These are phyloP conservation scores for Sarcophaga carnaria DNA, from an alignment of 2,888 invertebrate species.

Conservation along the genomic window DNA sequence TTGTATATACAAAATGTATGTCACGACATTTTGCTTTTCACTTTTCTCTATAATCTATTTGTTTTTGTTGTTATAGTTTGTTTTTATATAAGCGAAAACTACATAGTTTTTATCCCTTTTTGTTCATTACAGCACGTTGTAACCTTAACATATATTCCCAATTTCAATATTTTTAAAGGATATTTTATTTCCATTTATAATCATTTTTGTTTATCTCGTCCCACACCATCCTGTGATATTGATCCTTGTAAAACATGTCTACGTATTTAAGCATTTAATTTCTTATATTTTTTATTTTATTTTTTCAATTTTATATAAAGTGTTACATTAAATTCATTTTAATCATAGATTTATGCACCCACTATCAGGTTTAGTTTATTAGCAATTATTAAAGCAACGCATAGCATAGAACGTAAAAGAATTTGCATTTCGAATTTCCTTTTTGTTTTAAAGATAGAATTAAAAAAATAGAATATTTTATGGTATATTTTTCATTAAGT, in stretches of 20 bases:
- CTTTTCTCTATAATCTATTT: constrained; percentile 12
- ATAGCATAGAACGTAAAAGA: no score
- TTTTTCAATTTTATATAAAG: background rate
- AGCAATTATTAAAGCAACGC: no score
- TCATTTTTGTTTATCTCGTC: background rate
- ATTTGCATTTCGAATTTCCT: no score
- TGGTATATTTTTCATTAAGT: no score
- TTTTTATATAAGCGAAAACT: background rate
- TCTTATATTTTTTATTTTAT: constrained; percentile 1
- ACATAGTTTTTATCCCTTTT: constrained; percentile 8
- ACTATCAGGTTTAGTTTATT: no score
- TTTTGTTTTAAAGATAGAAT: no score
- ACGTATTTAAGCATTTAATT: constrained; percentile 31
- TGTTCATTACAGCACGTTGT: no score
- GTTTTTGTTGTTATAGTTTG: constrained; percentile 17
- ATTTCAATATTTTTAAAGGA: background rate
- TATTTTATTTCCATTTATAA: background rate
- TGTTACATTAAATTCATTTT: no score
- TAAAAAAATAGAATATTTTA: no score
- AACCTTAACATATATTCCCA: background rate
- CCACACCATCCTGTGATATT: constrained; percentile 27
- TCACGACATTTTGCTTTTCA: constrained; percentile 19
- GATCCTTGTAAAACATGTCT: constrained; percentile 23
- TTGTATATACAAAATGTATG: constrained; percentile 16
- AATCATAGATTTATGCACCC: no score